These are phyloP conservation scores for Heliconius erato DNA, from an alignment of 2,888 invertebrate species.

Conservation along the genomic window DNA sequence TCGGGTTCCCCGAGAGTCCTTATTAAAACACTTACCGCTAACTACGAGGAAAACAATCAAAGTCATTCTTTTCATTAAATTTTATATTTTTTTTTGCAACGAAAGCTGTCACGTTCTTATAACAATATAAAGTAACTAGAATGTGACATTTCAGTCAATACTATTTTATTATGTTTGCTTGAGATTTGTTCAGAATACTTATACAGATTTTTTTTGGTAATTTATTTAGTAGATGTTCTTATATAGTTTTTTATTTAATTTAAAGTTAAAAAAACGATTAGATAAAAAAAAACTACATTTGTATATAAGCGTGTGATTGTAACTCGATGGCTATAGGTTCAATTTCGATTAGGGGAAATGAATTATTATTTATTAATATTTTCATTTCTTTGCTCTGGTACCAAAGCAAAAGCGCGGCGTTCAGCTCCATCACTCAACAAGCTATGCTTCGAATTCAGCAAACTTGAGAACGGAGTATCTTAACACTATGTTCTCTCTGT, in stretches of 20 bases:
- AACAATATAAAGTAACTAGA: slow-evolving; percentile 39
- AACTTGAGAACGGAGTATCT: too few relatives aligned
- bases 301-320: too few relatives aligned
- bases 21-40: slow-evolving; percentile 50
- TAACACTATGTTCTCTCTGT: too few relatives aligned
- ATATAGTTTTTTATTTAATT: not conserved
- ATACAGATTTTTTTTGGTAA: not conserved
- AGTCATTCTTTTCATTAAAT: slow-evolving; percentile 50
- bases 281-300: too few relatives aligned
- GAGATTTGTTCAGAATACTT: slow-evolving; percentile 21
- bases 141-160: slow-evolving; percentile 39
- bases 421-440: too few relatives aligned
- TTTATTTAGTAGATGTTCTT: not conserved
- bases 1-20: slow-evolving; percentile 33
- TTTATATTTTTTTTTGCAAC: slow-evolving; percentile 24
- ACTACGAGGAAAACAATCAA: slow-evolving; percentile 51
- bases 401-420: too few relatives aligned
- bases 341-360: too few relatives aligned
- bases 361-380: too few relatives aligned
- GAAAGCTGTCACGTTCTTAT: slow-evolving; percentile 45
- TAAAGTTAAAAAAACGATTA: not conserved
- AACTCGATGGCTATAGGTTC: too few relatives aligned
- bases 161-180: slow-evolving; percentile 46
- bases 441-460: too few relatives aligned
- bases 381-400: too few relatives aligned